Conservation (phyloP, 2,113 vertebrate genomes). For the Brachypodius melanocephalos region DNA sequence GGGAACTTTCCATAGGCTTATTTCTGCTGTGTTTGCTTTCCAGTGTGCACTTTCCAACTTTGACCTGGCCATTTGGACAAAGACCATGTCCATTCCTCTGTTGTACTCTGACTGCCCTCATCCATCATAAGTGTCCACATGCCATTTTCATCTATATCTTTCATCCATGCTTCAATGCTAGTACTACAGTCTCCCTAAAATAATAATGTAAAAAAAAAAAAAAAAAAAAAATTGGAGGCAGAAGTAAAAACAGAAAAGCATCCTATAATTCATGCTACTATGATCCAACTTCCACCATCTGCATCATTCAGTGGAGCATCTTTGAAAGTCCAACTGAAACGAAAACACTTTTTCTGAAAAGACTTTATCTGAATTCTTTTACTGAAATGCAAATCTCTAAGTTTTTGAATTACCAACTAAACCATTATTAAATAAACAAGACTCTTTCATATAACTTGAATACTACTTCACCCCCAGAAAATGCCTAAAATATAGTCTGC, state of each 20-base stretch:
- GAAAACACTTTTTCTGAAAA: neutral
- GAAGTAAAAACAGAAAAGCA: neutral
- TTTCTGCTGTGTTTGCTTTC: neutral
- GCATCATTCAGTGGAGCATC: neutral
- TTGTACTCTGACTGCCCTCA: neutral
- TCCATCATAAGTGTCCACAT: rapidly evolving
- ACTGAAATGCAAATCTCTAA: neutral
- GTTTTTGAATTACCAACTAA: neutral
- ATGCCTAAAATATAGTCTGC: neutral
- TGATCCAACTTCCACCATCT: neutral
- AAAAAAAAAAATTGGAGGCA: neutral
- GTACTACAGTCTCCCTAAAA: neutral
- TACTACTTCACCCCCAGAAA: neutral
- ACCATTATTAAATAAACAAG: neutral
- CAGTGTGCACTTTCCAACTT: neutral
- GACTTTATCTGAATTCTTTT: neutral
- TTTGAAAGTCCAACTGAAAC: neutral
- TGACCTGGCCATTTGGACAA: neutral
- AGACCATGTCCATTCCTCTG: neutral
- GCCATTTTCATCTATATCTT: neutral
- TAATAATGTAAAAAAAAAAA: neutral
- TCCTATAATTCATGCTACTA: neutral
- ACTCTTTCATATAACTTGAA: neutral
- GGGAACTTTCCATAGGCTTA: neutral
- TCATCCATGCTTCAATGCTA: neutral